Base-by-base conservation (phyloP, 2,888 invertebrate genomes). In the Drosophila quasianomalipes region DNA sequence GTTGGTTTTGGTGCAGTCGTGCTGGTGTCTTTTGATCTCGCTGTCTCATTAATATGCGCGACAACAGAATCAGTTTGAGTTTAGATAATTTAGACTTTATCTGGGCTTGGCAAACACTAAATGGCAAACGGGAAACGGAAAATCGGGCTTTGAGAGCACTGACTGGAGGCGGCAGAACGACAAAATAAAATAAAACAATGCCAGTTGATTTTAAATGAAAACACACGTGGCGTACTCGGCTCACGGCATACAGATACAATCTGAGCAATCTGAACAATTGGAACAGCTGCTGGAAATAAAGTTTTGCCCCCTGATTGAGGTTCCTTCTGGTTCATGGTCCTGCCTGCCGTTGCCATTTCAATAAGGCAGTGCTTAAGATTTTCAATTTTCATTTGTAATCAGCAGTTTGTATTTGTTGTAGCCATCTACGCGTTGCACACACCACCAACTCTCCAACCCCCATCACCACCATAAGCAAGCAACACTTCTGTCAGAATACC, bases 311-410 rank as follows among this genome's bases (percentile, higher is more conserved):
- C 53, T 61, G 77, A 76, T 76, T 76, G 81, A 67, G 60, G 41
- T 49, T 64, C 30, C 51, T 52, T 47, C 47, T 47, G 16, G 37
- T 53, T 63, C 52, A 12, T 30, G 37, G 52, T 26, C 19, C n/a
- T 53, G 41, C 47, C 62, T 39, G 79, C 44, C 52, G 51, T 69
- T 81, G 70, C 69, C 67, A 69, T 84, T 84, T 89, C 88, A 84
- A 89, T 89, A 89, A 82, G 73, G 74, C 66, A 76, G 71, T 70
- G 74, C 89, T 89, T 90, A 87, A 87, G 89, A 85, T 90, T 87
- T 87, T 87, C 86, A 87, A 87, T 90, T 87, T 87, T 90, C 86
- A 68, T 78, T 90, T 79, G 90, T 87, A 90, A 90, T 87, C 86
- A 89, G 80, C 75, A 76, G 74, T 47, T 80, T 76, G 79, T 73